Evolutionary conservation across 2,888 invertebrate species (phyloP), one percentile per base, ranked within the genome.

Genomic region (Orthosia gothica): DNA sequence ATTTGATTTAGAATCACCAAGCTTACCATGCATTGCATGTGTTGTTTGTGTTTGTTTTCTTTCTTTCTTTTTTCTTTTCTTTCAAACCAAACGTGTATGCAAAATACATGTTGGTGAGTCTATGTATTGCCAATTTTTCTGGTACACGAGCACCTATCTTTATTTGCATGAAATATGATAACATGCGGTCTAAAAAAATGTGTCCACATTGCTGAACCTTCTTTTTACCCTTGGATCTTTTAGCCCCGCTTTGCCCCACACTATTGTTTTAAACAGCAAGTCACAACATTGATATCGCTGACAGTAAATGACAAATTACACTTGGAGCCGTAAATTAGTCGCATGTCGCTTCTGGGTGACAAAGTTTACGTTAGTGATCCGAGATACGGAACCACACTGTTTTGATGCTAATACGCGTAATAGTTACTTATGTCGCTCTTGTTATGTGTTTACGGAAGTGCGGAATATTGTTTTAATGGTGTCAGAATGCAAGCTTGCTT

Each of bases 301-400:
- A 80, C 74, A 64, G 52, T 58, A 69, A 78, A 74, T 81, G 83
- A 80, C 80, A 79, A 83, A 81, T 83, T 81, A 81, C 74, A 62
- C 52, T 66, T 12, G 32, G 32, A 54, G 49, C 13, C 65, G 68
- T 73, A 79, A 79, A 75, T 84, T 71, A 75, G 50, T 68, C 57
- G 55, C 63, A 65, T 65, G 75, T 68, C 57, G 62, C 59, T 79
- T n/a, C 66, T 26, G 65, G 50, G 40, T 67, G 75, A 66, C 84
- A 84, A 84, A 84, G 71, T 82, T 82, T 72, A 57, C 66, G 69
- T 63, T 81, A 82, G 84, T 70, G 81, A 84, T 82, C 76, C 18
- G 23, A 65, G 68, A 81, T 84, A 71, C 58, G 54, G 50, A 61
- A 74, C 70, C 23, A 49, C 20, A 74, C 15, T 64, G 81, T 83